A percentile compares a stretch with the other conserved stretches of the same genome.
Evolutionary conservation across 2,113 vertebrate genomes (phyloP).

Genomic region (Epinephelus moara): DNA sequence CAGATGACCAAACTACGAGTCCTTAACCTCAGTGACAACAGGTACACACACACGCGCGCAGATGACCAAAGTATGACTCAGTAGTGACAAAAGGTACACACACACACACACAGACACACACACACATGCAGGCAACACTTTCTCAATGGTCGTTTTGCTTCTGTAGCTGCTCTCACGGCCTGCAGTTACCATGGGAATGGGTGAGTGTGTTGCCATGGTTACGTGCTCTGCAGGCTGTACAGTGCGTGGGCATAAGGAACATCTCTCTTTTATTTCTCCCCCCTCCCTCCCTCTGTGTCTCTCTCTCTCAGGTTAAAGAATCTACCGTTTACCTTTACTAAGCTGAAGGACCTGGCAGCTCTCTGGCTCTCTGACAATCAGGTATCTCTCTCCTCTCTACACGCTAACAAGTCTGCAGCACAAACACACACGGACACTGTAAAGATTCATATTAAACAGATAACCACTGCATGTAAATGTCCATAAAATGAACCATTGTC

Average conservation of each 20-base stretch:
- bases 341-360: conserved; percentile 98
- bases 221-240: conserved; percentile 71
- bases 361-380: conserved; percentile 99
- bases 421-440: neutral
- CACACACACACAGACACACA: neutral
- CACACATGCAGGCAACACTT: conserved; percentile 15
- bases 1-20: conserved; percentile 99
- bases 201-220: conserved; percentile 75
- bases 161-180: conserved; percentile 29
- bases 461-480: neutral
- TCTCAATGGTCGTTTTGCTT: conserved; percentile 63
- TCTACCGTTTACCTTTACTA: conserved; percentile 97
- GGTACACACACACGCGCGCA: conserved; percentile 82
- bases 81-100: conserved; percentile 13
- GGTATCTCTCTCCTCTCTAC: conserved; percentile 80
- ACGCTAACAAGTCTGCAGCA: neutral
- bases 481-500: no score
- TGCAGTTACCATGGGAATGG: conserved; percentile 64
- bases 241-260: conserved; percentile 66
- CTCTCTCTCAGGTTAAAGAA: conserved; percentile 92
- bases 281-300: conserved; percentile 19
- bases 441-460: neutral
- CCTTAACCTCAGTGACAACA: conserved; percentile 97
- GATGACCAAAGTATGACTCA: conserved; percentile 41
- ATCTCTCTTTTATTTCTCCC: conserved; percentile 49